Conservation (phyloP, 1,140 invertebrate genomes). For the Frieseomelitta varia region DNA sequence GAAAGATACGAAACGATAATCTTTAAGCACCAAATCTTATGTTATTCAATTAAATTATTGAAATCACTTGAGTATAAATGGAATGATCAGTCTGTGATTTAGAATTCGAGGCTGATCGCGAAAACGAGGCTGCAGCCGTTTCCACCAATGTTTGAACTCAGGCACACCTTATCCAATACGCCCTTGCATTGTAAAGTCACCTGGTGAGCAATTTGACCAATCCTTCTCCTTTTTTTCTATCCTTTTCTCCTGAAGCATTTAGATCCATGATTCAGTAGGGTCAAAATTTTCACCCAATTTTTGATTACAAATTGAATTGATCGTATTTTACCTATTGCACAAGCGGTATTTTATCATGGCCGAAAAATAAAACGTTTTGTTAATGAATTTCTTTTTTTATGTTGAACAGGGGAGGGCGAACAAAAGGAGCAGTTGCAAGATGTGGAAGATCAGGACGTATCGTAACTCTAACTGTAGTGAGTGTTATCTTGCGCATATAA, state of each 20-base stretch:
- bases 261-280: background rate
- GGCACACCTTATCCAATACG: constrained; percentile 40
- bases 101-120: constrained; percentile 68
- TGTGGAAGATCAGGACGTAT: constrained; percentile 96
- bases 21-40: background rate
- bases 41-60: constrained; percentile 2
- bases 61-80: background rate
- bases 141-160: constrained; percentile 62
- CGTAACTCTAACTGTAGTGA: constrained; percentile 87
- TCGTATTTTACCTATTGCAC: background rate
- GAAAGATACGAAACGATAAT: background rate
- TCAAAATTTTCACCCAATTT: background rate
- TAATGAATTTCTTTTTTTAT: constrained; percentile 50
- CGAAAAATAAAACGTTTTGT: background rate
- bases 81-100: constrained; percentile 58
- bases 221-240: background rate
- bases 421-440: constrained; percentile 94
- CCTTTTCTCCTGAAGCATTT: background rate
- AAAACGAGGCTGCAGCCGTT: constrained; percentile 54
- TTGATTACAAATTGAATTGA: background rate
- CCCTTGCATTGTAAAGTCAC: constrained; percentile 29
- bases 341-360: background rate
- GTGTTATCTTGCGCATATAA: constrained; percentile 81
- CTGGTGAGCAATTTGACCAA: constrained; percentile 59
- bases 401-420: constrained; percentile 89